A percentile compares a stretch with the other conserved stretches of the same genome.
Conservation (phyloP, 2,888 invertebrate species). For the Apamea sordens region DNA sequence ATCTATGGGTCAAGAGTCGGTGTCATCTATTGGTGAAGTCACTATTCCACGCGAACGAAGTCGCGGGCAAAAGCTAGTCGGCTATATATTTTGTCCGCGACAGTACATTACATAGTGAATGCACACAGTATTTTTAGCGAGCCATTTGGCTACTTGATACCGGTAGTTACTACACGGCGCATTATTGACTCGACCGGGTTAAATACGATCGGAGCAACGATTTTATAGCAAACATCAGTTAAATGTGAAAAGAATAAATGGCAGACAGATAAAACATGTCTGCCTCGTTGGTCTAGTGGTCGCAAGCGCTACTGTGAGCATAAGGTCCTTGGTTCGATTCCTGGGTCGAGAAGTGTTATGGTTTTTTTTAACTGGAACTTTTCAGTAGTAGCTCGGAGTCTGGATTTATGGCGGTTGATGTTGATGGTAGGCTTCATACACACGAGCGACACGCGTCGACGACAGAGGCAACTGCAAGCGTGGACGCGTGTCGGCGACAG, state of each 20-base stretch:
- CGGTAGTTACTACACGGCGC: slow-evolving; percentile 72
- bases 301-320: background rate
- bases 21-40: too few relatives aligned
- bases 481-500: too few relatives aligned
- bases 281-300: background rate
- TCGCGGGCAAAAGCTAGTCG: too few relatives aligned
- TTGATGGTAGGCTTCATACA: too few relatives aligned
- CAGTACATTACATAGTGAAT: slow-evolving; percentile 68
- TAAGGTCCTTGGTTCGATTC: background rate
- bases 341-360: background rate
- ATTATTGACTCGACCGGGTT: slow-evolving; percentile 73
- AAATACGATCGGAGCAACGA: slow-evolving; percentile 51
- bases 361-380: background rate
- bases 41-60: too few relatives aligned
- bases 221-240: slow-evolving; percentile 55
- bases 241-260: slow-evolving; percentile 41
- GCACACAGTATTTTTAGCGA: slow-evolving; percentile 75
- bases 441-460: too few relatives aligned
- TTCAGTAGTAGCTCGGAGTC: too few relatives aligned
- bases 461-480: too few relatives aligned
- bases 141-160: slow-evolving; percentile 76
- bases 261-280: slow-evolving; percentile 38
- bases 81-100: slow-evolving; percentile 38
- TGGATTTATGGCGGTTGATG: too few relatives aligned
- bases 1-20: too few relatives aligned